Percentiles rank a stretch among this genome's conserved stretches.
These are phyloP conservation scores for Tragopan temminckii DNA, from an alignment of 2,797 vertebrate species.

Conservation along the genomic window DNA sequence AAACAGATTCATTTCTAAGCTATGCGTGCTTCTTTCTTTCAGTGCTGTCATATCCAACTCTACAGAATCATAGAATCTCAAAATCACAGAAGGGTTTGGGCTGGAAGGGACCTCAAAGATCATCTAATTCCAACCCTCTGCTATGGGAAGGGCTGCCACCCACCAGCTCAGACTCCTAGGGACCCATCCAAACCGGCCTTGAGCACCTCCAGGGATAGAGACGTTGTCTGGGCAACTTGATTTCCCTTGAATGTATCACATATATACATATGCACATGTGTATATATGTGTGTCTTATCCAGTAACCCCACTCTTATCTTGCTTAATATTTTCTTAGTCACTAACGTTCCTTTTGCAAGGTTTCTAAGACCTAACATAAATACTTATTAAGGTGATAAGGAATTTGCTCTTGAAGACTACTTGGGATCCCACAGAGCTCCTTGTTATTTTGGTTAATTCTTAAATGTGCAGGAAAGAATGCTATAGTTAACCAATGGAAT, in stretches of 20 bases:
- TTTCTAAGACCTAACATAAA: background rate
- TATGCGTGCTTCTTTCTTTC: background rate
- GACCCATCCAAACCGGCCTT: background rate
- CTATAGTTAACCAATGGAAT: background rate
- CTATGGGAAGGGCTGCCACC: background rate
- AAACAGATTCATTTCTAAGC: background rate
- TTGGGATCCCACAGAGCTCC: background rate
- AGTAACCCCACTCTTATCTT: background rate
- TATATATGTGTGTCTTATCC: background rate
- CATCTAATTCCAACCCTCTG: background rate
- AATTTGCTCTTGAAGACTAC: background rate
- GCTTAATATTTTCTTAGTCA: background rate
- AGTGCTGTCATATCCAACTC: background rate
- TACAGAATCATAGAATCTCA: background rate
- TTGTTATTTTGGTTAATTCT: background rate
- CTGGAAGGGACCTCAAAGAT: background rate
- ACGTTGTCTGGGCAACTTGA: background rate
- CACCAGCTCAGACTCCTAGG: background rate
- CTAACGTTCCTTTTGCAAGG: background rate
- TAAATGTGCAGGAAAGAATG: background rate
- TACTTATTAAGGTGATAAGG: background rate
- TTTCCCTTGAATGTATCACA: background rate
- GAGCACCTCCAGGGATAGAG: background rate
- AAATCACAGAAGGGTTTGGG: background rate
- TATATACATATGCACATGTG: rapidly evolving